Conservation (phyloP, 2,888 invertebrate species). For the Blastobasis adustella region DNA sequence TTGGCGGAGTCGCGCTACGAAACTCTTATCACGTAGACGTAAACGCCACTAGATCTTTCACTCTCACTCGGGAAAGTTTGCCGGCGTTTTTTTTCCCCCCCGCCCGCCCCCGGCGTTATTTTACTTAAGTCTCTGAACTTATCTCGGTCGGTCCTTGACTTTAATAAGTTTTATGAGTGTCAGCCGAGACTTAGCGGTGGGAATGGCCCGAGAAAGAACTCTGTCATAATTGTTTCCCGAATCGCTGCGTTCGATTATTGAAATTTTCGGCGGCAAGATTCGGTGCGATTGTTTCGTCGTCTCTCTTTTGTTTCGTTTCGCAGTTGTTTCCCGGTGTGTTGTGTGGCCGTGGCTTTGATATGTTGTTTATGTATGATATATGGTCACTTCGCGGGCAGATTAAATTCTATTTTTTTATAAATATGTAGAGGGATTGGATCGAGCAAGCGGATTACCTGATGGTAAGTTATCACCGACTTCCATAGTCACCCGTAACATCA, state of each 20-base stretch:
- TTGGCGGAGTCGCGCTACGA: too few species aligned
- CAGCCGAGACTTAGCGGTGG: conserved; percentile 68
- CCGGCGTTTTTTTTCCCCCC: conserved; percentile 44
- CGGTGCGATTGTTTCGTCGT: conserved; percentile 28
- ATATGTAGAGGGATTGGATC: too few species aligned
- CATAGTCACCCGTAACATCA: too few species aligned
- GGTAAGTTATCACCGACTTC: too few species aligned
- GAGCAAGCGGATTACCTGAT: too few species aligned
- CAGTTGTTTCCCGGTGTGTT: too few species aligned
- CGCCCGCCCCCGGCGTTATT: conserved; percentile 50
- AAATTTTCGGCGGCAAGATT: conserved; percentile 28
- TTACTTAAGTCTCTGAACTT: conserved; percentile 73
- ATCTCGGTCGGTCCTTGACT: conserved; percentile 74
- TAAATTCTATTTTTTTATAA: too few species aligned
- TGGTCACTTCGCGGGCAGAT: too few species aligned
- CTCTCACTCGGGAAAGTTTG: conserved; percentile 61
- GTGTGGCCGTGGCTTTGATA: too few species aligned
- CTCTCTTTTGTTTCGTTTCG: conserved; percentile 16
- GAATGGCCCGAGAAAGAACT: conserved; percentile 67
- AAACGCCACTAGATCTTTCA: conserved; percentile 32
- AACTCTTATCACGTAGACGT: too few species aligned
- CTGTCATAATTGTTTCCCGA: conserved; percentile 71
- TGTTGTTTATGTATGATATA: too few species aligned
- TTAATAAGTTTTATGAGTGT: conserved; percentile 75
- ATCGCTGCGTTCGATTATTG: conserved; percentile 60